Evolutionary conservation across 2,888 invertebrate genomes (phyloP).

Genomic region (Ophion slaviceki): DNA sequence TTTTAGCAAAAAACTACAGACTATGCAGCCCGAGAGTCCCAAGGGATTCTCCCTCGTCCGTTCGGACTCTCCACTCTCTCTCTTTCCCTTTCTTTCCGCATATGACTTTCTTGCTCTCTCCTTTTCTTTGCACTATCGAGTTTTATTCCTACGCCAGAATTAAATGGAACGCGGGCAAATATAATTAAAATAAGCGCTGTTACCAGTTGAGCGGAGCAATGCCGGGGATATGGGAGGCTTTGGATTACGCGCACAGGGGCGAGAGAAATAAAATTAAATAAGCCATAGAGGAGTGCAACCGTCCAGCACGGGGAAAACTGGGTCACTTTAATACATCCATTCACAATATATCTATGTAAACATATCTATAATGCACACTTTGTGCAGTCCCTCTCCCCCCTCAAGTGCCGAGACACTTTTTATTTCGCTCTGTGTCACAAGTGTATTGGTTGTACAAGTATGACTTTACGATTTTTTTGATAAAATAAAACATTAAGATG

Average conservation of each 20-base stretch:
- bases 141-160: constrained; percentile 55
- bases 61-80: constrained; percentile 33
- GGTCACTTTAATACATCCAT: constrained; percentile 42
- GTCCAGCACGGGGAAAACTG: constrained; percentile 47
- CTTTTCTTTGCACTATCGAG: constrained; percentile 13
- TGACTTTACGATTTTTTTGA: too few relatives aligned
- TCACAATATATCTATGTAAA: not conserved
- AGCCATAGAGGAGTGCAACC: constrained; percentile 26
- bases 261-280: constrained; percentile 57
- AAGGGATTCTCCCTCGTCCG: constrained; percentile 50
- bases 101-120: constrained; percentile 5
- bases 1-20: not conserved
- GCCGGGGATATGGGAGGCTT: constrained; percentile 5
- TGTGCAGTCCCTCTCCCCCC: not conserved
- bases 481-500: too few relatives aligned
- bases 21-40: constrained; percentile 42
- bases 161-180: constrained; percentile 61
- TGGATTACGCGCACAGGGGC: constrained; percentile 51
- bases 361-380: not conserved
- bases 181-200: constrained; percentile 66
- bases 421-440: not conserved
- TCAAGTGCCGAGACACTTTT: not conserved
- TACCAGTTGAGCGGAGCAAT: constrained; percentile 52
- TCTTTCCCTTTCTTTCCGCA: not conserved
- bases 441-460: too few relatives aligned